Base-by-base conservation (phyloP, 2,888 invertebrate genomes). In the Calliopum simillimum region DNA sequence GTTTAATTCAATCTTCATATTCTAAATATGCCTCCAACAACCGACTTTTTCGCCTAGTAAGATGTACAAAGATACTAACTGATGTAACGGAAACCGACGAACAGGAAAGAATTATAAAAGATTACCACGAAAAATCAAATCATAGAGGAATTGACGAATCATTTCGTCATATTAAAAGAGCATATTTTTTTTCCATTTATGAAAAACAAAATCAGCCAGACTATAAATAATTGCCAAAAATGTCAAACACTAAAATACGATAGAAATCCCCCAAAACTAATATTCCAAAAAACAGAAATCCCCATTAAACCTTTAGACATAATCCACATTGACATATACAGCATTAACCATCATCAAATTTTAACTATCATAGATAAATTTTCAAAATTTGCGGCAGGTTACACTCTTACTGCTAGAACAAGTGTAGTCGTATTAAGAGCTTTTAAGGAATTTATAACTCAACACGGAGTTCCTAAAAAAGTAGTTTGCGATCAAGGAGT, bases 131-230 rank as follows among this genome's bases (percentile, higher is more conserved):
- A 44, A 71, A 73, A 21, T 74, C 58, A 44, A 76, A 77, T 62
- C 73, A 75, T 55, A 65, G 73, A 44, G 73, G 73, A 0, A 75
- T 74, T 19, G 73, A 44, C 19, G 74, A 73, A 72, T 68, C 73
- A 3, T 41, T 71, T n/a, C n/a, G n/a, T n/a, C n/a, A n/a, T n/a
- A n/a, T n/a, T n/a, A n/a, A n/a, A n/a, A n/a, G n/a, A n/a, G n/a
- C n/a, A n/a, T n/a, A n/a, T n/a, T n/a, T n/a, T n/a, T n/a, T n/a
- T n/a, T n/a, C n/a, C n/a, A n/a, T n/a, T n/a, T n/a, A n/a, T n/a
- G 25, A 56, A 23, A 56, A 56, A 56, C n/a, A 51, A 51, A 51
- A 51, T 51, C 4, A 16, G 2, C 16, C 2, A 2, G 2, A 51
- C 21, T 11, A 51, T 51, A 2, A 51, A 16, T 21, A n/a, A 16